Conservation (phyloP, 2,797 vertebrate species). For the Oreochromis grahami region DNA sequence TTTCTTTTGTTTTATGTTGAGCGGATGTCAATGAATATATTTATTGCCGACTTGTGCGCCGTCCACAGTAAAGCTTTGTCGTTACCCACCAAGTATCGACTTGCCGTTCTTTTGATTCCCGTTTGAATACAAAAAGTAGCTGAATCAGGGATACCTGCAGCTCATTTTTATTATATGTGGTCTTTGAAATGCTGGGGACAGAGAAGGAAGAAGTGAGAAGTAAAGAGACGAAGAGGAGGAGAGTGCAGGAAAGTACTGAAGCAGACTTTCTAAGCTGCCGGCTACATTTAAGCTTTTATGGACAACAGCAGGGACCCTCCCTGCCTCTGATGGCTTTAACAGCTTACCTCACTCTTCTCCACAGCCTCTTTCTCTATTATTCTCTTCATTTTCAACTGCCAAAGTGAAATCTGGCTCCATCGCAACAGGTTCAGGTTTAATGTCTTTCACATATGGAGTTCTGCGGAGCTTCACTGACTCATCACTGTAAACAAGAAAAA, state of each 20-base stretch:
- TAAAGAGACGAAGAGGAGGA: neutral
- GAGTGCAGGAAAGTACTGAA: neutral
- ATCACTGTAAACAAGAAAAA: neutral
- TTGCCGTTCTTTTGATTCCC: slow-evolving; percentile 21
- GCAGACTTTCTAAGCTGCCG: slow-evolving; percentile 28
- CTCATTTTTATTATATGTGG: slow-evolving; percentile 20
- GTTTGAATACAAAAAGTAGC: slow-evolving; percentile 21
- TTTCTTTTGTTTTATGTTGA: neutral
- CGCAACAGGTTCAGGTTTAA: slow-evolving; percentile 41
- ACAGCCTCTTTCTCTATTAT: slow-evolving; percentile 20
- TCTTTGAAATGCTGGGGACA: slow-evolving; percentile 8
- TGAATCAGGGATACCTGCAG: slow-evolving; percentile 47
- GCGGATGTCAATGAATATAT: neutral
- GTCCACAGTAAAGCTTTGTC: slow-evolving; percentile 12
- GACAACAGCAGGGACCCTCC: slow-evolving; percentile 49
- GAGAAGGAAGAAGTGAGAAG: neutral
- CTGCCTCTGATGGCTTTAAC: slow-evolving; percentile 51
- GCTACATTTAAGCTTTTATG: slow-evolving; percentile 55
- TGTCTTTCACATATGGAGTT: slow-evolving; percentile 5
- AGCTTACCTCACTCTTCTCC: slow-evolving; percentile 43
- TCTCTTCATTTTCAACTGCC: slow-evolving; percentile 6
- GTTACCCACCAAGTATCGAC: neutral
- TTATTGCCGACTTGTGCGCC: neutral
- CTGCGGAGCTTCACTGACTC: neutral
- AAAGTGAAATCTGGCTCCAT: neutral